phyloP scores from a whole-genome alignment of 2,113 vertebrate genomes.

The Progne subis region DNA sequence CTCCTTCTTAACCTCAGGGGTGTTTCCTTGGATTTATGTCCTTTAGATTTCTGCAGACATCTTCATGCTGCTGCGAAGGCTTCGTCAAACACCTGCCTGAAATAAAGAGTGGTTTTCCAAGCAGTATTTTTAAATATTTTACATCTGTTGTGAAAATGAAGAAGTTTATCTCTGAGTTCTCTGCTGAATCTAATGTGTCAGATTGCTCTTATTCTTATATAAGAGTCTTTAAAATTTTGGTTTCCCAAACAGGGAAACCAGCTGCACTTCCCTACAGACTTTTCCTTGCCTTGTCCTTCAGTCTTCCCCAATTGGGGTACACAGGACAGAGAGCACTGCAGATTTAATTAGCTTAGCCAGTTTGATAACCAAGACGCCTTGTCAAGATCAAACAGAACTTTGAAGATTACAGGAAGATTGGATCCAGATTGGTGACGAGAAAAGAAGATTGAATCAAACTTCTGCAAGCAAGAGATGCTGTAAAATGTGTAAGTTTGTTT shows the following conservation, averaged over 20 bases:
- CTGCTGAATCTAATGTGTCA: not conserved
- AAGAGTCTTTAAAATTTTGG: not conserved
- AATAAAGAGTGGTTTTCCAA: not conserved
- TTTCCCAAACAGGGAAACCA: not conserved
- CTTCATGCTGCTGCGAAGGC: not conserved
- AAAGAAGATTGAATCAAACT: too few species aligned
- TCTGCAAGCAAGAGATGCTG: too few species aligned
- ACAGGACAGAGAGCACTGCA: too few species aligned
- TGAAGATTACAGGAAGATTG: too few species aligned
- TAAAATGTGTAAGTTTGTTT: too few species aligned
- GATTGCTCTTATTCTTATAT: not conserved
- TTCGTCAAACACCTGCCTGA: not conserved
- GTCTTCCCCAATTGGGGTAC: not conserved
- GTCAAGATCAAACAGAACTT: too few species aligned
- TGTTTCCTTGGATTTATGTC: conserved; percentile 9
- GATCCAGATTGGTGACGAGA: too few species aligned
- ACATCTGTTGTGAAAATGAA: not conserved
- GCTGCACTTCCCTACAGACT: not conserved
- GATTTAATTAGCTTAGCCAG: too few species aligned
- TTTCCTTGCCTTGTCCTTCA: not conserved
- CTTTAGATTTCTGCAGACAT: not conserved
- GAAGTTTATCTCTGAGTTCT: not conserved
- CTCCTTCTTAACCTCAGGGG: conserved; percentile 19
- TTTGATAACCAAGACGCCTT: too few species aligned
- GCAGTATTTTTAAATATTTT: not conserved